Conservation (phyloP, 2,113 vertebrate species). For the Tympanuchus pallidicinctus region DNA sequence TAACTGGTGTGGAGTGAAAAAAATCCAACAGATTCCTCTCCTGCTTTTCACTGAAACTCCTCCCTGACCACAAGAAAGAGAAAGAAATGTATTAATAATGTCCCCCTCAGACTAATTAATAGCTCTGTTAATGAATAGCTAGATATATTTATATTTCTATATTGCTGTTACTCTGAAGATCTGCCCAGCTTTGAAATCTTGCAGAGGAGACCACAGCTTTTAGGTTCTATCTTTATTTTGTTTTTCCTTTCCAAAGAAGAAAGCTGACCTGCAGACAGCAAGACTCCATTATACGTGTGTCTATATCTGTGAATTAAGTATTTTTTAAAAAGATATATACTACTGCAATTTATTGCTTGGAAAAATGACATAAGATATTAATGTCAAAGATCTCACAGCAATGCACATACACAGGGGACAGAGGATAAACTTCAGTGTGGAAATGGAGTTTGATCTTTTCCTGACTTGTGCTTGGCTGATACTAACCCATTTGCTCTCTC, state of each 20-base stretch:
- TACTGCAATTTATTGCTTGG: neutral
- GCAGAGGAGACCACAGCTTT: neutral
- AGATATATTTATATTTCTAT: neutral
- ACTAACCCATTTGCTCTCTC: neutral
- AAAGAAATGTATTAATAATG: neutral
- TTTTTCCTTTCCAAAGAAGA: neutral
- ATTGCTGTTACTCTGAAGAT: neutral
- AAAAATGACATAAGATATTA: neutral
- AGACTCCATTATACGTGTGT: accelerated
- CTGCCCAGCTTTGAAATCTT: neutral
- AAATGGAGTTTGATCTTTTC: constrained; percentile 36
- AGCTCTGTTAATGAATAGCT: neutral
- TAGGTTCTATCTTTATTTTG: neutral
- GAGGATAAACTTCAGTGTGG: neutral
- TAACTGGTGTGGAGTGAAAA: neutral
- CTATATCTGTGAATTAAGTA: neutral
- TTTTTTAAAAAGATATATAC: neutral
- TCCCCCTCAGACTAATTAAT: neutral
- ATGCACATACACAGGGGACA: neutral
- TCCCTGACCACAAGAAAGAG: neutral
- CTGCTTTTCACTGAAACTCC: neutral
- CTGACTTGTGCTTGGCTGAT: neutral
- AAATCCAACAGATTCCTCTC: neutral
- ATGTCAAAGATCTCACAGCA: constrained; percentile 10
- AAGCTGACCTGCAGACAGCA: neutral